Evolutionary conservation across 1,140 invertebrate genomes (phyloP).

Genomic region (Ruditapes philippinarum): DNA sequence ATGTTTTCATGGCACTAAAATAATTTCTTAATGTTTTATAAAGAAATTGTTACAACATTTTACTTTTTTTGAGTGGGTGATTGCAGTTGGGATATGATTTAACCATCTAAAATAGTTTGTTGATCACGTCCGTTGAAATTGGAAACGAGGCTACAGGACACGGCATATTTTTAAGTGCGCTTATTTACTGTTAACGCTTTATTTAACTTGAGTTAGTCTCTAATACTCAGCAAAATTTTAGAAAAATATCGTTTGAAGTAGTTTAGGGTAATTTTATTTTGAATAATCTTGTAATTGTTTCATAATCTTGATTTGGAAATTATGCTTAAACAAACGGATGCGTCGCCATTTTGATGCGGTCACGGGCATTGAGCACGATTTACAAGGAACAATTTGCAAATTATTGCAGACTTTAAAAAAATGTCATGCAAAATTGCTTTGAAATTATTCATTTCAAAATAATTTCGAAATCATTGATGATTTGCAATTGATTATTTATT

Average conservation of each 20-base stretch:
- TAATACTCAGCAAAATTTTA: background rate
- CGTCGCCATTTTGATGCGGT: constrained; percentile 43
- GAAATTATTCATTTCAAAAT: too few relatives aligned
- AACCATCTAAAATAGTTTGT: constrained; percentile 22
- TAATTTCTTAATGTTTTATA: too few relatives aligned
- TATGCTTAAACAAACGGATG: constrained; percentile 19
- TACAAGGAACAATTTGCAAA: background rate
- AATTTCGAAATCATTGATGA: too few relatives aligned
- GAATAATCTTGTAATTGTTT: too few relatives aligned
- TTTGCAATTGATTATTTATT: too few relatives aligned
- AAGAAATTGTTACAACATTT: too few relatives aligned
- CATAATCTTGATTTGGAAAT: background rate
- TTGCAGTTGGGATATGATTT: too few relatives aligned
- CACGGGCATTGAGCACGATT: background rate
- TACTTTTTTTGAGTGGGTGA: too few relatives aligned
- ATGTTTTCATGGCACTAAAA: too few relatives aligned
- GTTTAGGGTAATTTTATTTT: background rate
- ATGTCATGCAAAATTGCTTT: constrained; percentile 6
- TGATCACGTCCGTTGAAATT: constrained; percentile 8
- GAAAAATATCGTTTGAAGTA: background rate
- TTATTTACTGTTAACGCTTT: background rate
- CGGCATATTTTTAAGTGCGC: background rate
- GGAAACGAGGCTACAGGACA: constrained; percentile 45
- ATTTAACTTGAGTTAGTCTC: background rate
- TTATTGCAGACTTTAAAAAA: background rate